Conservation (phyloP, 2,113 vertebrate genomes). For the Daboia siamensis region DNA sequence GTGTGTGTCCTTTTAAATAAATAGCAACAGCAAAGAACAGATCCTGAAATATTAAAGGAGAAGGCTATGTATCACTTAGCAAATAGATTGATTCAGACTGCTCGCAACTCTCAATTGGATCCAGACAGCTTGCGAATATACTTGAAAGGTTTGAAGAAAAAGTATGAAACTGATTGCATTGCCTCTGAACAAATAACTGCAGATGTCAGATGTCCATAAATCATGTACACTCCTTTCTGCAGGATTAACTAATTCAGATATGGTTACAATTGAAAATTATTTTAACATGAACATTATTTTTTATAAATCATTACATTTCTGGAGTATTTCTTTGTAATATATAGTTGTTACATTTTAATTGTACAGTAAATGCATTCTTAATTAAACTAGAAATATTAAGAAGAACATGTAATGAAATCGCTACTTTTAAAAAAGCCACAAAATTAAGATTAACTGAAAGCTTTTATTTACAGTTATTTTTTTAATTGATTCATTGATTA, state of each 20-base stretch:
- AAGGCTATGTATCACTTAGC: conserved; percentile 82
- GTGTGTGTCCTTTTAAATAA: conserved; percentile 47
- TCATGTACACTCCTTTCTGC: neutral
- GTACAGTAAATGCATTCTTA: neutral
- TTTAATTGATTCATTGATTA: neutral
- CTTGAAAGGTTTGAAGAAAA: conserved; percentile 83
- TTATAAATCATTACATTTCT: conserved; percentile 17
- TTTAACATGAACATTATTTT: neutral
- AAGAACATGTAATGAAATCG: neutral
- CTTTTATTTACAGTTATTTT: neutral
- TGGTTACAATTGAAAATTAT: neutral
- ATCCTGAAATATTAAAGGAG: conserved; percentile 76
- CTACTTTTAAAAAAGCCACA: neutral
- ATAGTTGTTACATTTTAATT: neutral
- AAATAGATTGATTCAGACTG: conserved; percentile 83
- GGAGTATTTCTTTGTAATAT: neutral
- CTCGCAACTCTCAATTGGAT: conserved; percentile 89
- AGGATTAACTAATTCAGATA: conserved; percentile 2
- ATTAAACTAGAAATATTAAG: conserved; percentile 13
- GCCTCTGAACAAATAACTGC: conserved; percentile 24
- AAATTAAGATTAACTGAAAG: neutral
- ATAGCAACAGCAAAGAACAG: conserved; percentile 79
- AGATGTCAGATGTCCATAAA: conserved; percentile 33
- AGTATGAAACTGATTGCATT: conserved; percentile 75
- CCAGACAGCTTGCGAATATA: conserved; percentile 81